Evolutionary conservation across 2,797 vertebrate species (phyloP).

Genomic region (Kryptopterus vitreolus): DNA sequence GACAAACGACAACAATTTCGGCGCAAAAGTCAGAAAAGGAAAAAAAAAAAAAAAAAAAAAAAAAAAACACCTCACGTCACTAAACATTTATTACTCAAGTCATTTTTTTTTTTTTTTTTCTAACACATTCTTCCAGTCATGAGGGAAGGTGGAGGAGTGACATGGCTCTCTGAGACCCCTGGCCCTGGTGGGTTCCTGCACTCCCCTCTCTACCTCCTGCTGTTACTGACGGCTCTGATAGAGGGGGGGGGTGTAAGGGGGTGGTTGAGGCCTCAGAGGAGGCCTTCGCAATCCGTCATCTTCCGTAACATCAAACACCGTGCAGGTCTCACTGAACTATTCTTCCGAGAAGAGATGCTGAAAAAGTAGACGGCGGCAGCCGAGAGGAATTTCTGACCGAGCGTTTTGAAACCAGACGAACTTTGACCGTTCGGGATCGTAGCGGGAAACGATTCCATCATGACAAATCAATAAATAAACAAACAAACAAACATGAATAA

Average conservation of each 20-base stretch:
- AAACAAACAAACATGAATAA: neutral
- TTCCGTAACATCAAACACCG: conserved; percentile 57
- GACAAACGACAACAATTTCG: neutral
- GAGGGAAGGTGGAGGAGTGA: conserved; percentile 45
- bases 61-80: neutral
- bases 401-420: neutral
- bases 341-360: conserved; percentile 51
- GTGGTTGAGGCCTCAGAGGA: conserved; percentile 52
- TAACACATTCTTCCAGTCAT: conserved; percentile 40
- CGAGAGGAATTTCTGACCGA: conserved; percentile 16
- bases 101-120: neutral
- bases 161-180: conserved; percentile 49
- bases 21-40: neutral
- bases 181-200: conserved; percentile 49
- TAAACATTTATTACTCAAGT: neutral
- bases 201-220: conserved; percentile 52
- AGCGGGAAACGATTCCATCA: too few relatives aligned
- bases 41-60: too few relatives aligned
- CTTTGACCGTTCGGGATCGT: too few relatives aligned
- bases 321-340: conserved; percentile 48
- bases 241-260: conserved; percentile 37
- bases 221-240: conserved; percentile 55
- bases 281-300: conserved; percentile 58
- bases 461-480: too few relatives aligned
- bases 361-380: conserved; percentile 46